Conservation (phyloP, 2,113 vertebrate genomes). For the Sebastes fasciatus region DNA sequence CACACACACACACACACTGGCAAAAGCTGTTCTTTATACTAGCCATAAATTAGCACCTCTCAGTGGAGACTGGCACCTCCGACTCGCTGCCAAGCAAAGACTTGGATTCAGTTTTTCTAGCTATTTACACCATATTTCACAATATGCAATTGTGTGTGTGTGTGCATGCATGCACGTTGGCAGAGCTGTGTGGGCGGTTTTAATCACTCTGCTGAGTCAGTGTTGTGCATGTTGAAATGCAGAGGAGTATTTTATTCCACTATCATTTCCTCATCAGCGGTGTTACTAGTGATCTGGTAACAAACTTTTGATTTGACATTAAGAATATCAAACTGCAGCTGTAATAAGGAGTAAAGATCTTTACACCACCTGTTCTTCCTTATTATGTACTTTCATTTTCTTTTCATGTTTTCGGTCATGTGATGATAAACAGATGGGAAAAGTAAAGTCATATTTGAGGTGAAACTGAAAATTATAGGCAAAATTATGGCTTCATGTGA, state of each 20-base stretch:
- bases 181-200: neutral
- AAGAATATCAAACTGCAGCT: neutral
- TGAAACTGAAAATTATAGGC: neutral
- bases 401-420: neutral
- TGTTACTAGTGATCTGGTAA: neutral
- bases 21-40: conserved; percentile 21
- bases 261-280: neutral
- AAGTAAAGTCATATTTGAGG: neutral
- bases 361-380: neutral
- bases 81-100: conserved; percentile 31
- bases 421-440: neutral
- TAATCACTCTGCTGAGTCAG: neutral
- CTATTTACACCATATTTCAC: conserved; percentile 40
- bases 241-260: neutral
- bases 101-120: conserved; percentile 38
- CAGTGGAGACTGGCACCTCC: conserved; percentile 55
- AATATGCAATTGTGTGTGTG: conserved; percentile 17
- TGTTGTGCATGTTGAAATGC: neutral
- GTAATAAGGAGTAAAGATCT: neutral
- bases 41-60: conserved; percentile 50
- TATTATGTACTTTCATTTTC: neutral
- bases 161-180: neutral
- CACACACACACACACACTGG: neutral
- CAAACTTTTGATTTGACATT: no score
- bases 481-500: neutral